These are phyloP conservation scores for Falco biarmicus DNA, from an alignment of 2,797 vertebrate genomes.

Conservation along the genomic window DNA sequence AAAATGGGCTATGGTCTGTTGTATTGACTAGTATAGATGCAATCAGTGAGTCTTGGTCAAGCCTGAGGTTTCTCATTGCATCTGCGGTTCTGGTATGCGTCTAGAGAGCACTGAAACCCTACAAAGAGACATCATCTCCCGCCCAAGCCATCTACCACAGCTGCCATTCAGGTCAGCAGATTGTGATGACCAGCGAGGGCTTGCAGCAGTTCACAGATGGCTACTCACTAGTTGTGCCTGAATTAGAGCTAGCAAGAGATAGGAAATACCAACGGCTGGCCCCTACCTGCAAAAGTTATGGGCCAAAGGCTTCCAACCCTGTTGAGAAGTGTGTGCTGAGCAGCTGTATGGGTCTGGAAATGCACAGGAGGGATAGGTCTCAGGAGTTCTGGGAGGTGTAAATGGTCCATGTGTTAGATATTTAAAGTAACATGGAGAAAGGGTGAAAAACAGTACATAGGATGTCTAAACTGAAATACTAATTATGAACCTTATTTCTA, in stretches of 20 bases:
- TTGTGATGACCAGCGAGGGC: not conserved
- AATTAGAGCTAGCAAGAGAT: not conserved
- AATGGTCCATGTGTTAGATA: not conserved
- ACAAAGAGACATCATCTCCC: not conserved
- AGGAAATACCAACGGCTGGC: not conserved
- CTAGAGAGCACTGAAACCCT: not conserved
- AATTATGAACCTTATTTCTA: not conserved
- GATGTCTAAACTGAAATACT: not conserved
- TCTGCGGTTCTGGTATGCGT: not conserved
- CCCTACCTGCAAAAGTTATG: not conserved
- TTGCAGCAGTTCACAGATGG: not conserved
- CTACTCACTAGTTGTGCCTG: not conserved
- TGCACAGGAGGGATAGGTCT: not conserved
- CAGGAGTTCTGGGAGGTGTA: not conserved
- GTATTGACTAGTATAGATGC: too few relatives aligned
- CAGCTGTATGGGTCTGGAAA: not conserved
- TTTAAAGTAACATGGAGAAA: not conserved
- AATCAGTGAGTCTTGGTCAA: not conserved
- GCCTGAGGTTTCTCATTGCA: not conserved
- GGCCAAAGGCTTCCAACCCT: not conserved
- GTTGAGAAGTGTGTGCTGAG: not conserved
- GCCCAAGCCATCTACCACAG: not conserved
- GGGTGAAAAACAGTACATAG: not conserved
- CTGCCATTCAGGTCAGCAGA: not conserved
- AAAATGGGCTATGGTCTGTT: not conserved